phyloP scores from a whole-genome alignment of 1,140 invertebrate genomes.

The Centruroides sculpturatus region DNA sequence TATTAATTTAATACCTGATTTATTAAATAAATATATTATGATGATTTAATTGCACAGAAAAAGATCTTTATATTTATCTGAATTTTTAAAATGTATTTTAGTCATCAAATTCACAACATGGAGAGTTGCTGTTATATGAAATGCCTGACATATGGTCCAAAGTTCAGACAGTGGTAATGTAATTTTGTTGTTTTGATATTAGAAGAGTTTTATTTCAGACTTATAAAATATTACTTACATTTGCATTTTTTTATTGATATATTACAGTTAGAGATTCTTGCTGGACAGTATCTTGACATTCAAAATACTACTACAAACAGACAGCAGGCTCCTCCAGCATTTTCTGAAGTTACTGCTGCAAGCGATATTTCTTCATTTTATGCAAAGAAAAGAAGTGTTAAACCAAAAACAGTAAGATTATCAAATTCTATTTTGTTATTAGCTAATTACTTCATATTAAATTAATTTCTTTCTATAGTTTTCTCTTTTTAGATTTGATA shows the following conservation, averaged over 20 bases:
- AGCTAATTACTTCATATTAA: too few relatives aligned
- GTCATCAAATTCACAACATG: too few relatives aligned
- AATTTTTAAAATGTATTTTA: neutral
- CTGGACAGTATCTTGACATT: constrained; percentile 71
- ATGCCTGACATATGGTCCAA: constrained; percentile 75
- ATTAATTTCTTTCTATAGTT: too few relatives aligned
- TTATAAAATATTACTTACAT: constrained; percentile 7
- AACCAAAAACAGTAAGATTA: constrained; percentile 31
- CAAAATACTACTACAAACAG: constrained; percentile 46
- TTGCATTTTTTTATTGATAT: constrained; percentile 3
- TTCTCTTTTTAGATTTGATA: constrained; percentile 59
- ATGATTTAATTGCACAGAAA: too few relatives aligned
- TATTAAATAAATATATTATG: too few relatives aligned
- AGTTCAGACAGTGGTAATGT: constrained; percentile 66
- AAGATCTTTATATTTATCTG: neutral
- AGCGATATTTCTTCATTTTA: constrained; percentile 50
- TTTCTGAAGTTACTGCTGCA: constrained; percentile 34
- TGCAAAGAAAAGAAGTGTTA: constrained; percentile 44
- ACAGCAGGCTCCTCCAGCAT: constrained; percentile 36
- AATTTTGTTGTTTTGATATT: neutral
- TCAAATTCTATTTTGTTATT: too few relatives aligned
- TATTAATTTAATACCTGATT: too few relatives aligned
- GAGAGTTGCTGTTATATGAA: constrained; percentile 37
- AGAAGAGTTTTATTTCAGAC: neutral
- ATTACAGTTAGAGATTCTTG: constrained; percentile 48